phyloP scores from a whole-genome alignment of 2,113 vertebrate genomes.

The Alaudala cheleensis region DNA sequence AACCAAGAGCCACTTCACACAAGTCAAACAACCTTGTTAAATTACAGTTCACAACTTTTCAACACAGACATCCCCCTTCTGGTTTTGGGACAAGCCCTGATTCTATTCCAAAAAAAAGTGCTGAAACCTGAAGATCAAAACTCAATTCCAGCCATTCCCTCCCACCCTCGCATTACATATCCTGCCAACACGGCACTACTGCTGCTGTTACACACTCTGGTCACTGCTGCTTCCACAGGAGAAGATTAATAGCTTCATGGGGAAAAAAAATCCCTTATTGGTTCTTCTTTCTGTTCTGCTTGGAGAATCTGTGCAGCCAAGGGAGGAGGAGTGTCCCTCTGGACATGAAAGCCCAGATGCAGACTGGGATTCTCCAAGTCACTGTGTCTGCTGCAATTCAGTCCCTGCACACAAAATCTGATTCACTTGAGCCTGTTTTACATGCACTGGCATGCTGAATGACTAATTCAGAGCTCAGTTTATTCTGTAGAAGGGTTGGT shows the following conservation, averaged over 20 bases:
- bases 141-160: fast-evolving
- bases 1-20: neutral
- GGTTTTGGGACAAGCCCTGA: neutral
- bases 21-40: neutral
- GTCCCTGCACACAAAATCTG: neutral
- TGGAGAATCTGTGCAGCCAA: neutral
- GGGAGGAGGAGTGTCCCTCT: fast-evolving
- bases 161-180: neutral
- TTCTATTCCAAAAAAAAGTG: neutral
- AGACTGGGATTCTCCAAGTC: neutral
- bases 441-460: neutral
- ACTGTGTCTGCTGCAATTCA: neutral
- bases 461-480: conserved; percentile 38
- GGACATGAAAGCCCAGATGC: neutral
- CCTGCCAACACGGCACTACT: neutral
- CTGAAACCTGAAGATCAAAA: neutral
- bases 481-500: conserved; percentile 1
- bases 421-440: conserved; percentile 13
- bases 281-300: neutral
- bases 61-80: neutral
- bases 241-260: neutral
- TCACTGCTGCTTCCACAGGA: neutral
- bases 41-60: neutral
- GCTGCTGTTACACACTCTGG: neutral
- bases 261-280: neutral